Evolutionary conservation across 2,797 vertebrate species (phyloP).

Genomic region (Meda fulgida): DNA sequence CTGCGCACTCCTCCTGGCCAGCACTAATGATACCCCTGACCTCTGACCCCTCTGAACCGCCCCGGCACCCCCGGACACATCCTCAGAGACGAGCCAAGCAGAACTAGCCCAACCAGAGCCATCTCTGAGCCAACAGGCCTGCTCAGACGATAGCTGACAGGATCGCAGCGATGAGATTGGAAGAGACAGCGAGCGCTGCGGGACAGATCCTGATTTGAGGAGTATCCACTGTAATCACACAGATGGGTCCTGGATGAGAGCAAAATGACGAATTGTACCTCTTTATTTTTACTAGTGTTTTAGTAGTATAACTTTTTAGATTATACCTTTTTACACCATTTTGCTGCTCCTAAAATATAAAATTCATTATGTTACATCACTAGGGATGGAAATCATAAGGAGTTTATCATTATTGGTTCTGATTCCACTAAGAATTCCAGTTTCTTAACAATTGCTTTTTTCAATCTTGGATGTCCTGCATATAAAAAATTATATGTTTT

Average conservation of each 20-base stretch:
- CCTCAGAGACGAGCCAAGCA: background rate
- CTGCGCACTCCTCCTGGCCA: background rate
- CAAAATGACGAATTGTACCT: background rate
- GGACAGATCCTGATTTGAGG: background rate
- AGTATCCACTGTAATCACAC: background rate
- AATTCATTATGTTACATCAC: background rate
- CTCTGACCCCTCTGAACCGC: constrained; percentile 17
- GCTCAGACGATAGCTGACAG: background rate
- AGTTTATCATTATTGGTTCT: background rate
- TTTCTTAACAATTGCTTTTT: background rate
- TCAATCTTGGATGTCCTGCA: too few species aligned
- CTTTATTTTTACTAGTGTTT: background rate
- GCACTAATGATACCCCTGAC: constrained; percentile 12
- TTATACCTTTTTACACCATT: background rate
- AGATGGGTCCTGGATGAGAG: background rate
- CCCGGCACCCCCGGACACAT: background rate
- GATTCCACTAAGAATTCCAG: background rate
- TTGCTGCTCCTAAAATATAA: background rate
- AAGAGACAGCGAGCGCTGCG: constrained; percentile 20
- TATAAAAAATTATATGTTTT: too few species aligned
- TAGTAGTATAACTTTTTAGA: background rate
- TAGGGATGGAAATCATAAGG: too few species aligned
- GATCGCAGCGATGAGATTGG: constrained; percentile 9
- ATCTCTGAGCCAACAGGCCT: background rate
- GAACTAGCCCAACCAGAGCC: background rate